Evolutionary conservation across 2,113 vertebrate genomes (phyloP).

Genomic region (Anser brachyrhynchus): DNA sequence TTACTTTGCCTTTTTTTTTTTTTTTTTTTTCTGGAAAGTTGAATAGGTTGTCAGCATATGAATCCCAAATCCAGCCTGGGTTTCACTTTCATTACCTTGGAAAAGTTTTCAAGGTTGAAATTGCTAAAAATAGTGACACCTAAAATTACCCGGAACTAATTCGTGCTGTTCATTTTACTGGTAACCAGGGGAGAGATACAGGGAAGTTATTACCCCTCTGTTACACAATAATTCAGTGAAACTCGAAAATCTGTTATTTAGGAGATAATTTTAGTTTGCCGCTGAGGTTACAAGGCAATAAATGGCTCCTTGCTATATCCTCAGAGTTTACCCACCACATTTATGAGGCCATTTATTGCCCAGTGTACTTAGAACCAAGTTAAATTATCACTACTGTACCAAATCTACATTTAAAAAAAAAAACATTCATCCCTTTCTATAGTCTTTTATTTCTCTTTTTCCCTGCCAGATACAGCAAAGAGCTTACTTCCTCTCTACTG

Average conservation of each 20-base stretch:
- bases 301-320: constrained; percentile 64
- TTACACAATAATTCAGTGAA: constrained; percentile 70
- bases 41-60: not conserved
- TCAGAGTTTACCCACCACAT: constrained; percentile 59
- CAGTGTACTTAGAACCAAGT: constrained; percentile 43
- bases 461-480: not conserved
- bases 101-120: constrained; percentile 47
- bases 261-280: constrained; percentile 74
- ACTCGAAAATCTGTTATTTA: constrained; percentile 75
- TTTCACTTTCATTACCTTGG: not conserved
- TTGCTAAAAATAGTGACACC: constrained; percentile 31
- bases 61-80: not conserved
- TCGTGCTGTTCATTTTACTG: constrained; percentile 57
- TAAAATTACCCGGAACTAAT: constrained; percentile 49
- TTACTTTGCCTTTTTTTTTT: not conserved
- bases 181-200: constrained; percentile 69
- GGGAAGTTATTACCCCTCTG: constrained; percentile 57
- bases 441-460: constrained; percentile 45
- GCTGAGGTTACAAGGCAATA: constrained; percentile 70
- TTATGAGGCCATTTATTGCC: constrained; percentile 68
- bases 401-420: constrained; percentile 23
- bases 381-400: constrained; percentile 57
- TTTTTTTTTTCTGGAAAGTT: not conserved
- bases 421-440: constrained; percentile 18
- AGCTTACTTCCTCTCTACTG: not conserved